phyloP scores from a whole-genome alignment of 2,797 vertebrate genomes.

The Brachymystax lenok region DNA sequence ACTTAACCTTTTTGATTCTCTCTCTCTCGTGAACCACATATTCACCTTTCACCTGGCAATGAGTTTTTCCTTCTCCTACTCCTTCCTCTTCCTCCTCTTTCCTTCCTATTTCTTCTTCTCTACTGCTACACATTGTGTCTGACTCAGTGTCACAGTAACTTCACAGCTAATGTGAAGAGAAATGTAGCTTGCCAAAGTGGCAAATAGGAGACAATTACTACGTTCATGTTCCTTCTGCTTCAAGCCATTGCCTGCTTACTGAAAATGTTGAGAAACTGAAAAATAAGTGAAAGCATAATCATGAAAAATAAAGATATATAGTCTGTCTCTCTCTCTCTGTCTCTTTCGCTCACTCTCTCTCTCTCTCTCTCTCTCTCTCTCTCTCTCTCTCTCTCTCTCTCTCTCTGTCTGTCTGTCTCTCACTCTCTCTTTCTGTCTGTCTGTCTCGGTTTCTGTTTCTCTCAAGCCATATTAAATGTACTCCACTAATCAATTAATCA shows the following conservation, averaged over 20 bases:
- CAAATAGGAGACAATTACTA: neutral
- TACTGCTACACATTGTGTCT: neutral
- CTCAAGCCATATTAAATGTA: slow-evolving; percentile 12
- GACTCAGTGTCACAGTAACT: neutral
- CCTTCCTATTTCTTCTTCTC: neutral
- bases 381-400: neutral
- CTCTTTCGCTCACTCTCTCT: neutral
- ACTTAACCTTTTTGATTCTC: neutral
- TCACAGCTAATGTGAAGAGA: neutral
- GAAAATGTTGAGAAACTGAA: neutral
- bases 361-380: neutral
- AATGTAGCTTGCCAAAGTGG: neutral
- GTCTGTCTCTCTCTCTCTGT: too few species aligned
- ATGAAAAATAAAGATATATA: too few species aligned
- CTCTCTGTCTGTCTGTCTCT: neutral
- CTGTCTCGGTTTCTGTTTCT: neutral
- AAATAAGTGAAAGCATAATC: neutral
- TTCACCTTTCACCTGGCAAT: neutral
- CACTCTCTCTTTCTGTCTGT: neutral
- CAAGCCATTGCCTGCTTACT: neutral
- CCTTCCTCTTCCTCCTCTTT: neutral
- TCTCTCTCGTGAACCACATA: neutral
- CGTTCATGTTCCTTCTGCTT: neutral
- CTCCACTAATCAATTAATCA: slow-evolving; percentile 27
- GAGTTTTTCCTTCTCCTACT: neutral